Evolutionary conservation across 2,113 vertebrate genomes (phyloP), one percentile per base, ranked within the genome.

Genomic region (Limanda limanda): DNA sequence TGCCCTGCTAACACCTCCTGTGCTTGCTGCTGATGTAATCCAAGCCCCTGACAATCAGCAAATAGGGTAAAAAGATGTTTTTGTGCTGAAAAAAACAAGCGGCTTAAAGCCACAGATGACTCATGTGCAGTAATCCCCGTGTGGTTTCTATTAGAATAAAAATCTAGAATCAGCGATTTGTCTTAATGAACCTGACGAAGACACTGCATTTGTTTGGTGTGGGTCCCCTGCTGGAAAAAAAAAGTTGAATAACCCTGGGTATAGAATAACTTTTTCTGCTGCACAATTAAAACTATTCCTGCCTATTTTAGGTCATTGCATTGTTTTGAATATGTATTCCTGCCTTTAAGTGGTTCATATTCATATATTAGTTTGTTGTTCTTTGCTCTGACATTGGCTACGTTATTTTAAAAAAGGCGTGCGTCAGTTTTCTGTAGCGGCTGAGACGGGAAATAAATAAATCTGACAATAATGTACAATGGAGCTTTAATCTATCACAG

Each of bases 401-500:
- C 31, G 45, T 63, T 67, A 67, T 56, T 37, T 17, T 25, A 65
- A 59, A 63, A 68, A 70, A 63, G 24, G 23, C 54, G 40, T 48
- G 69, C 7, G 58, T 65, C 42, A 1, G 61, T 76, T 81, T 73
- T 84, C 83, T 71, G 8, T 69, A 54, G 74, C 82, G 81, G 82
- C 54, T 10, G 68, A 1, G 35, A 54, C n/a, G 17, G 67, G 48
- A 74, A 78, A 88, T 86, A 83, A 87, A 86, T 86, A 89, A 78
- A 62, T 57, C 17, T 82, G 81, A 90, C 85, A 64, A 87, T 83
- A 92, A 89, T 86, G 85, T 71, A 58, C 56, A 61, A 52, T n/a
- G 12, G 68, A 68, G 71, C 51, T 45, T 71, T 68, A 82, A 90
- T 92, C 68, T 67, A 87, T 90, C 87, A 89, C 51, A 54, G 69